Conservation (phyloP, 2,888 invertebrate genomes). For the Malthinus flaveolus region DNA sequence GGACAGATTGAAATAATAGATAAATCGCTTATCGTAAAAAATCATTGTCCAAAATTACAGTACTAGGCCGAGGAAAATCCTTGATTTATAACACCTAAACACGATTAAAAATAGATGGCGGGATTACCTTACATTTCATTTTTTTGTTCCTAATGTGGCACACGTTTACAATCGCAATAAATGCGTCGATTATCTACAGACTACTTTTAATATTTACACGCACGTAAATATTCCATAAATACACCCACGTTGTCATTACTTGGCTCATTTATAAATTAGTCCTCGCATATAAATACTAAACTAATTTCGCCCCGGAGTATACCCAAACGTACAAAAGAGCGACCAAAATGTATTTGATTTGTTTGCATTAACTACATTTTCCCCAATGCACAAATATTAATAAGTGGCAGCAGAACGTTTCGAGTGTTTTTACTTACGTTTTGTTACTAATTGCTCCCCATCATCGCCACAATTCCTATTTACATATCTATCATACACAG, state of each 20-base stretch:
- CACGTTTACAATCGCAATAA: constrained; percentile 11
- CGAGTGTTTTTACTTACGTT: constrained; percentile 30
- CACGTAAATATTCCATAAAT: constrained; percentile 11
- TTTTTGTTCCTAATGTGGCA: constrained; percentile 16
- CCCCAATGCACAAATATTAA: constrained; percentile 10
- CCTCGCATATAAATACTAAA: constrained; percentile 2
- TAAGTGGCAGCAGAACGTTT: constrained; percentile 23
- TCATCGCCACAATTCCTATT: constrained; percentile 43
- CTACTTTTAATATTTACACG: constrained; percentile 6
- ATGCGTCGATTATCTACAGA: constrained; percentile 20
- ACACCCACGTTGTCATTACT: constrained; percentile 5
- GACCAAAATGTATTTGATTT: constrained; percentile 15
- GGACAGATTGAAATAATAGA: constrained; percentile 16
- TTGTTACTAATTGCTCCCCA: constrained; percentile 47
- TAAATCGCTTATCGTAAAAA: constrained; percentile 14
- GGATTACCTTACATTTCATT: constrained; percentile 15
- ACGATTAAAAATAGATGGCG: constrained; percentile 16
- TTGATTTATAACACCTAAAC: constrained; percentile 28
- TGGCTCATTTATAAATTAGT: constrained; percentile 13
- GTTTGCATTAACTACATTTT: constrained; percentile 19
- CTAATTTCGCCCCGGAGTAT: constrained; percentile 21
- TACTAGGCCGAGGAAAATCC: constrained; percentile 5
- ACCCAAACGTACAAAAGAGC: constrained; percentile 7
- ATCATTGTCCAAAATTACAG: constrained; percentile 18
- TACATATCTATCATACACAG: constrained; percentile 54